Conservation (phyloP, 2,888 invertebrate genomes). For the Clostera curtula region DNA sequence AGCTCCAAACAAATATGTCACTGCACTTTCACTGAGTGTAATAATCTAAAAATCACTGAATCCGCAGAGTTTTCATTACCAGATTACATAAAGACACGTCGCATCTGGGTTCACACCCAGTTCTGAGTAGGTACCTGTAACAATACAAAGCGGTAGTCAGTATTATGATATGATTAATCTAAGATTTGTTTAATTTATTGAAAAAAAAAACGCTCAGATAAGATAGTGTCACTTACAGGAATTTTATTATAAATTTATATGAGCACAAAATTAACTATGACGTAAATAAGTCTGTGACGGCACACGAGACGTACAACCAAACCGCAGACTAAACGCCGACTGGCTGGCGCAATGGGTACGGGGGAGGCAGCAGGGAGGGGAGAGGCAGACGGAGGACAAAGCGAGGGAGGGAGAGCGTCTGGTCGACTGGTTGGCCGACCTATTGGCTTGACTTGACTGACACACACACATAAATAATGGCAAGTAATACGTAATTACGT, state of each 20-base stretch:
- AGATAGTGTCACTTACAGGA: constrained; percentile 49
- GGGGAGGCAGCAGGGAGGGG: constrained; percentile 38
- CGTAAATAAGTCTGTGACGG: constrained; percentile 49
- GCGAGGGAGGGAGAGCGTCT: constrained; percentile 67
- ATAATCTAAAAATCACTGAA: constrained; percentile 35
- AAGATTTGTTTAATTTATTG: constrained; percentile 19
- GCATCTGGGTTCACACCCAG: constrained; percentile 72
- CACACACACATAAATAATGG: constrained; percentile 51
- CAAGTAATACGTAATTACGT: constrained; percentile 52
- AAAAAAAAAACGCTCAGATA: constrained; percentile 24
- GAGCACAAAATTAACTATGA: constrained; percentile 60
- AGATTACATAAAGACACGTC: constrained; percentile 70
- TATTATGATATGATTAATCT: constrained; percentile 31
- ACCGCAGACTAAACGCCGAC: constrained; percentile 51
- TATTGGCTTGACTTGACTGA: constrained; percentile 61
- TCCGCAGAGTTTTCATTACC: constrained; percentile 48
- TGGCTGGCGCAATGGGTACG: constrained; percentile 53
- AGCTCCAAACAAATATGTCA: constrained; percentile 39
- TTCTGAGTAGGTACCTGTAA: constrained; percentile 70
- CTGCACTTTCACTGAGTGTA: constrained; percentile 33
- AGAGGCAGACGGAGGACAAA: constrained; percentile 52
- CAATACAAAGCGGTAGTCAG: constrained; percentile 68
- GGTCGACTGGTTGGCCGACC: constrained; percentile 71
- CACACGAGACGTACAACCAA: constrained; percentile 29
- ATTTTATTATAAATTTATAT: constrained; percentile 41